Percentiles rank a stretch among this genome's conserved stretches.
Conservation (phyloP, 1,140 invertebrate genomes). For the Metopolophium dirhodum region DNA sequence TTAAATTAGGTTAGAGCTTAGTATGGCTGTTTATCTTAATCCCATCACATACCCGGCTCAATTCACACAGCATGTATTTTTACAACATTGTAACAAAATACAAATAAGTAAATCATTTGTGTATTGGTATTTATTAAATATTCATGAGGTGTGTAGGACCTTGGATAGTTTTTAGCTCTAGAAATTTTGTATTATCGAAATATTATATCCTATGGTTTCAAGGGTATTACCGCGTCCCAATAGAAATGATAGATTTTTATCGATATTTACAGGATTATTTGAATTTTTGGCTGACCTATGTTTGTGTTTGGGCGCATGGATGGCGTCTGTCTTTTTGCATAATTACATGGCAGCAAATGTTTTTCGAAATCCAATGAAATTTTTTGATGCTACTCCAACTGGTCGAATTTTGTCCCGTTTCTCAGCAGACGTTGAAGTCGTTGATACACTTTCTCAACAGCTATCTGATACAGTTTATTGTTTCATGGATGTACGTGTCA, state of each 20-base stretch:
- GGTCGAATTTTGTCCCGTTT: slow-evolving; percentile 88
- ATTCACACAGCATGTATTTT: background rate
- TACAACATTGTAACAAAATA: background rate
- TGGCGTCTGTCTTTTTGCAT: slow-evolving; percentile 79
- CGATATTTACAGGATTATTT: slow-evolving; percentile 69
- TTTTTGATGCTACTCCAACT: slow-evolving; percentile 87
- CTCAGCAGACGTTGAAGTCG: slow-evolving; percentile 71
- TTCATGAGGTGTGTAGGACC: background rate
- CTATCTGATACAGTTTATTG: slow-evolving; percentile 78
- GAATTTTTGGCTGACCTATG: slow-evolving; percentile 75
- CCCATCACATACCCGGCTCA: no score
- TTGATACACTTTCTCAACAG: slow-evolving; percentile 77
- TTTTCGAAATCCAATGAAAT: slow-evolving; percentile 76
- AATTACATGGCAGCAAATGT: slow-evolving; percentile 75
- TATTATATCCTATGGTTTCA: background rate
- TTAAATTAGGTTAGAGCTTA: background rate
- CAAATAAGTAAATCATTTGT: background rate
- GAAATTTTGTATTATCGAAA: background rate
- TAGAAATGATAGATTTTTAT: slow-evolving; percentile 22
- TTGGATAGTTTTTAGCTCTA: background rate
- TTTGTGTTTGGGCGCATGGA: slow-evolving; percentile 74
- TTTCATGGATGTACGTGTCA: slow-evolving; percentile 78
- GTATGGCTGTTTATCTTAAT: background rate
- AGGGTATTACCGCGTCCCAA: background rate
- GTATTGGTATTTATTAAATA: background rate